Evolutionary conservation across 2,113 vertebrate genomes (phyloP), one percentile per base, ranked within the genome.

Genomic region (Gallinago media): DNA sequence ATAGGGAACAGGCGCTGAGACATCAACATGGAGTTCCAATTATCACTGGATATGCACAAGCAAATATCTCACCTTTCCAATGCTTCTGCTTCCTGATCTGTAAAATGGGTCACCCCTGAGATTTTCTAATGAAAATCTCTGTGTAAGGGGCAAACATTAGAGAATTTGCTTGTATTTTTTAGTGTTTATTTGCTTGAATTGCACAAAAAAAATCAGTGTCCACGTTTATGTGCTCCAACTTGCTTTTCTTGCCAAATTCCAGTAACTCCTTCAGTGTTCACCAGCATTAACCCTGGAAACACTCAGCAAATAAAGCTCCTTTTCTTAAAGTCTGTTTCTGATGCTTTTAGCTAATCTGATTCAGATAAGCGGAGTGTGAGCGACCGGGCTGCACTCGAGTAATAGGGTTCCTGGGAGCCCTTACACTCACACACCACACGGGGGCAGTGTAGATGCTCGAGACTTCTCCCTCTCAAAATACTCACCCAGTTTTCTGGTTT

Each of bases 401-500:
- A 74, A 44, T 6, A 4, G 13, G 22, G 15, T 71, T 92, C 17
- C 66, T 34, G 54, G 68, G 73, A 96, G 91, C 54, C 86, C 87
- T 97, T 97, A 93, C 96, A 88, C 73, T 22, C 52, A 91, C 16
- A 46, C 25, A 50, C 97, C 96, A 97, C 96, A 96, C 16, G 97
- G 95, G 96, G 97, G 97, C 97, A 95, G 92, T 94, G 81, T 68
- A 88, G 93, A 84, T 95, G 95, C 89, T 97, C 56, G 5, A 83
- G 89, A 95, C 31, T 89, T 87, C 42, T 86, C 66, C 55, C 63
- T 88, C 62, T 72, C 80, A 93, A 94, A 96, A 95, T 76, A 92
- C 83, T 44, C 65, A 82, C 72, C 78, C 71, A 84, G 34, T 13
- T 40, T 29, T 8, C 12, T 27, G 9, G 32, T 5, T 36, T 34